A percentile compares a stretch with the other conserved stretches of the same genome.
Conservation (phyloP, 2,113 vertebrate species). For the Sclerurus mexicanus region DNA sequence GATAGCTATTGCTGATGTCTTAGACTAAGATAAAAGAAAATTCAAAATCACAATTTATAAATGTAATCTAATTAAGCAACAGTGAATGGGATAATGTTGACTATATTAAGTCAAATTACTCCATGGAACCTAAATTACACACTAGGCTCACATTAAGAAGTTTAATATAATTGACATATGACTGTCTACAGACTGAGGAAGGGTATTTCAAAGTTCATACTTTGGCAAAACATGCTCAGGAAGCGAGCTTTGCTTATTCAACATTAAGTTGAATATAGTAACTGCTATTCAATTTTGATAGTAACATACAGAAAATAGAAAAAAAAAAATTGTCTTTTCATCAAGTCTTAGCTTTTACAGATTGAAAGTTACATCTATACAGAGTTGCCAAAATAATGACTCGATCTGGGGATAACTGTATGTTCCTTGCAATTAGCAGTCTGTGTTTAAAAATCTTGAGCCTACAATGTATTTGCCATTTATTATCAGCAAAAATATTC, state of each 20-base stretch:
- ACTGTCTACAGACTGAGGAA: not conserved
- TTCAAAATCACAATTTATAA: not conserved
- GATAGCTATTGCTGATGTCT: not conserved
- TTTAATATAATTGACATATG: not conserved
- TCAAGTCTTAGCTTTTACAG: not conserved
- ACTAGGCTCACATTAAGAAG: not conserved
- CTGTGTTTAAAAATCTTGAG: not conserved
- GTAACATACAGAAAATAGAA: not conserved
- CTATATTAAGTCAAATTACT: not conserved
- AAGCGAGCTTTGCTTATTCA: not conserved
- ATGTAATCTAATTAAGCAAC: not conserved
- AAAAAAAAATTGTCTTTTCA: not conserved
- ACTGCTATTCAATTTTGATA: not conserved
- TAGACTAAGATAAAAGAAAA: not conserved
- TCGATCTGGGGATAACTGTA: fast-evolving
- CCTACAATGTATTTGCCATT: not conserved
- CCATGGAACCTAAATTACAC: not conserved
- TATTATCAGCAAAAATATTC: not conserved
- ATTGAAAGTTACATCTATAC: not conserved
- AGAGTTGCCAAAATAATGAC: not conserved
- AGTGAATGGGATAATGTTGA: not conserved
- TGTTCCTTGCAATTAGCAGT: not conserved
- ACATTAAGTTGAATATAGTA: not conserved
- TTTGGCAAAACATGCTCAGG: not conserved
- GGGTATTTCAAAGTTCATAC: not conserved